phyloP scores from a whole-genome alignment of 2,888 invertebrate species.

The Melikaiella ostensackeni region DNA sequence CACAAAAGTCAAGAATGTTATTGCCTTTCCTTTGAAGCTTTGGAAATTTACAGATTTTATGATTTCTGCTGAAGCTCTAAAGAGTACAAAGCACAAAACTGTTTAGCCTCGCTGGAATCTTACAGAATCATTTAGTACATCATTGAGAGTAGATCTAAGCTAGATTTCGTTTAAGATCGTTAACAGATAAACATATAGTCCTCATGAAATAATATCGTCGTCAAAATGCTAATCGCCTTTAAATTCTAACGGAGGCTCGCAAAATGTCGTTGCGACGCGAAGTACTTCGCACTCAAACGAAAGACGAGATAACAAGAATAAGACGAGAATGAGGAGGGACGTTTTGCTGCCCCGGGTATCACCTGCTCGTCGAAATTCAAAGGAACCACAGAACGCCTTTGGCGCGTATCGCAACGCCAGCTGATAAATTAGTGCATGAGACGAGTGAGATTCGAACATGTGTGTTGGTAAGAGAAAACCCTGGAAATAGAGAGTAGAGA shows the following conservation, averaged over 20 bases:
- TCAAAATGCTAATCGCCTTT: slow-evolving; percentile 37
- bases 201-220: slow-evolving; percentile 30
- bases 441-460: slow-evolving; percentile 40
- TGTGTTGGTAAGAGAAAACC: slow-evolving; percentile 25
- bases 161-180: slow-evolving; percentile 24
- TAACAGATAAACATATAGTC: slow-evolving; percentile 26
- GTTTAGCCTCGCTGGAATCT: background rate
- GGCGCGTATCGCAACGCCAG: slow-evolving; percentile 41
- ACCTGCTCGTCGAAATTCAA: slow-evolving; percentile 43
- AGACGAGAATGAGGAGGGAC: slow-evolving; percentile 49
- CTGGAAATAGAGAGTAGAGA: slow-evolving; percentile 5
- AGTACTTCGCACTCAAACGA: slow-evolving; percentile 48
- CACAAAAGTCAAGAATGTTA: background rate
- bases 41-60: background rate
- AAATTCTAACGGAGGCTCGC: slow-evolving; percentile 7
- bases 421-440: slow-evolving; percentile 48
- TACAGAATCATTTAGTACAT: slow-evolving; percentile 23
- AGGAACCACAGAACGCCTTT: slow-evolving; percentile 41
- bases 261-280: slow-evolving; percentile 30
- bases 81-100: background rate
- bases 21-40: background rate
- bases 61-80: background rate
- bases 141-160: slow-evolving; percentile 14
- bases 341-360: slow-evolving; percentile 52
- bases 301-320: slow-evolving; percentile 37